phyloP scores from a whole-genome alignment of 2,888 invertebrate genomes.

The Caenorhabditis panamensis region DNA sequence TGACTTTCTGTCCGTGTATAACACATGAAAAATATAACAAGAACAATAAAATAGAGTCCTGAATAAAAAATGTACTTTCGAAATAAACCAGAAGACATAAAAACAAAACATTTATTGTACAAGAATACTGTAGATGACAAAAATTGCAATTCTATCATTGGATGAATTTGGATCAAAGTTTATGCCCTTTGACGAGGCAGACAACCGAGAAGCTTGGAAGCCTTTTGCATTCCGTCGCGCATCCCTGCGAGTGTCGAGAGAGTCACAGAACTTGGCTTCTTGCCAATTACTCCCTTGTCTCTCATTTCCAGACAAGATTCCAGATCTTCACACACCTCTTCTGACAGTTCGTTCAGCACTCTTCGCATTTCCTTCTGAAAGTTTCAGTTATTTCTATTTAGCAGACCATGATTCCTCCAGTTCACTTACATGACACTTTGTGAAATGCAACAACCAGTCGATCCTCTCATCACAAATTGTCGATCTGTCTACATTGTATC shows the following conservation, averaged over 20 bases:
- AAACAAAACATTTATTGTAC: slow-evolving; percentile 5
- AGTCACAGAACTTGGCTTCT: slow-evolving; percentile 44
- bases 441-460: slow-evolving; percentile 61
- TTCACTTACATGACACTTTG: slow-evolving; percentile 56
- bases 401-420: neutral
- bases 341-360: slow-evolving; percentile 65
- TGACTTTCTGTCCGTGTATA: no score
- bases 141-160: no score
- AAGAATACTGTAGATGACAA: neutral
- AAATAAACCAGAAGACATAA: no score
- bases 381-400: neutral
- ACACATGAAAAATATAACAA: no score
- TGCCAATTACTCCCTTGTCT: slow-evolving; percentile 50
- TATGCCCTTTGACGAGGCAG: slow-evolving; percentile 56
- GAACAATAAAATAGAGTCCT: no score
- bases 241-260: slow-evolving; percentile 39
- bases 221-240: slow-evolving; percentile 56
- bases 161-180: no score
- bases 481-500: slow-evolving; percentile 61
- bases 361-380: slow-evolving; percentile 70
- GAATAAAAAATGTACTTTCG: no score
- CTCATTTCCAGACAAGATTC: slow-evolving; percentile 64
- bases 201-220: slow-evolving; percentile 33
- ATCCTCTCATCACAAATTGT: slow-evolving; percentile 61
- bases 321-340: slow-evolving; percentile 66